Evolutionary conservation across 2,113 vertebrate species (phyloP).

Genomic region (Centropus bengalensis): DNA sequence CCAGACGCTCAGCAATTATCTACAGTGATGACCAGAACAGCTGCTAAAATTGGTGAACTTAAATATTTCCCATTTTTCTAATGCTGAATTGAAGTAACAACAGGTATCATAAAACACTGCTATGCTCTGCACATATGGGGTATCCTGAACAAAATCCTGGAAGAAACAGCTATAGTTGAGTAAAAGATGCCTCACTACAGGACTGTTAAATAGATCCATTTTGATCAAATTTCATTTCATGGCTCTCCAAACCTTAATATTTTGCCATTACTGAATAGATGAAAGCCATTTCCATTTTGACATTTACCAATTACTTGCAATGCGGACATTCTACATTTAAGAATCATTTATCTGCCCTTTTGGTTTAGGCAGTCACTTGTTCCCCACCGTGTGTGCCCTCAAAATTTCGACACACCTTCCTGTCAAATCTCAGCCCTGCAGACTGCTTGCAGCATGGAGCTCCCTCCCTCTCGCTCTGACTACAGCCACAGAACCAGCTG

Average conservation of each 20-base stretch:
- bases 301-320: background rate
- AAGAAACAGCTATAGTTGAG: background rate
- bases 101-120: background rate
- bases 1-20: background rate
- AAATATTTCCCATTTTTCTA: background rate
- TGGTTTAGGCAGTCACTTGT: background rate
- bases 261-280: background rate
- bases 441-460: background rate
- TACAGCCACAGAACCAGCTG: background rate
- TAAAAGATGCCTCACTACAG: background rate
- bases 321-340: background rate
- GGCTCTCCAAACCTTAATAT: background rate
- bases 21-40: background rate
- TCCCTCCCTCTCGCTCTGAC: background rate
- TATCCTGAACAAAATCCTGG: background rate
- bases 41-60: background rate
- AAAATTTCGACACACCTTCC: background rate
- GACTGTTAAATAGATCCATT: background rate
- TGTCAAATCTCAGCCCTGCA: background rate
- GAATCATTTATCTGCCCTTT: background rate
- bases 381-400: background rate
- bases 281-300: background rate
- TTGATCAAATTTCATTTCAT: background rate
- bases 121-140: background rate
- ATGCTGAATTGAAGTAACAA: background rate